Percentiles rank a stretch among this genome's conserved stretches.
Conservation (phyloP, 2,797 vertebrate genomes). For the Myotis findleyi region DNA sequence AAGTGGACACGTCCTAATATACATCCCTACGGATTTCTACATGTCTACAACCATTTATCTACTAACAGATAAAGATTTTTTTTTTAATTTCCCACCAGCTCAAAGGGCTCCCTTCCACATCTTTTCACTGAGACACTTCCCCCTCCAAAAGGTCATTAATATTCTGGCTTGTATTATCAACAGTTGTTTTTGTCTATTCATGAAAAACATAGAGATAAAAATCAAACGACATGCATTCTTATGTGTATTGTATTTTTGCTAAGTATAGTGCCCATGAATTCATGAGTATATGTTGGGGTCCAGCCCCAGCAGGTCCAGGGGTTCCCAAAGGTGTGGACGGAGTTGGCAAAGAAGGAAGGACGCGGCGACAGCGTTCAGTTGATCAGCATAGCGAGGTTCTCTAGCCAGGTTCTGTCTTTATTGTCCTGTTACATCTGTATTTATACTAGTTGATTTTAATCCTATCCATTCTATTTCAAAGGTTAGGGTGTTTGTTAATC, state of each 20-base stretch:
- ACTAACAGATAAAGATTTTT: background rate
- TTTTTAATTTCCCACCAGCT: background rate
- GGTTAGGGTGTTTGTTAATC: no score
- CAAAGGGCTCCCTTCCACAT: background rate
- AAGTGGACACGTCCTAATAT: background rate
- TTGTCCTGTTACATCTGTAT: no score
- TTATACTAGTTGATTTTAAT: no score
- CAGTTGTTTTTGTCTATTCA: background rate
- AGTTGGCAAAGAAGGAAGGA: no score
- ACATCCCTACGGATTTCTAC: background rate
- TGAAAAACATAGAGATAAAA: background rate
- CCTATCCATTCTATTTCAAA: no score
- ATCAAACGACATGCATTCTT: background rate
- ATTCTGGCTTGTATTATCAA: background rate
- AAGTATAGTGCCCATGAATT: background rate
- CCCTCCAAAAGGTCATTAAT: background rate
- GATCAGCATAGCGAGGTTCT: no score
- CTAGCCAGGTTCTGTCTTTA: no score
- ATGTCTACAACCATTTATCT: background rate
- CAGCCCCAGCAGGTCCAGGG: no score
- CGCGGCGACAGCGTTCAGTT: no score
- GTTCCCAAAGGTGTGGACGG: no score
- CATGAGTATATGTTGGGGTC: background rate
- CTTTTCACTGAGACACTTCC: accelerated
- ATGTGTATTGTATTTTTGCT: background rate